Evolutionary conservation across 2,888 invertebrate species (phyloP).

Genomic region (Dioctria rufipes): DNA sequence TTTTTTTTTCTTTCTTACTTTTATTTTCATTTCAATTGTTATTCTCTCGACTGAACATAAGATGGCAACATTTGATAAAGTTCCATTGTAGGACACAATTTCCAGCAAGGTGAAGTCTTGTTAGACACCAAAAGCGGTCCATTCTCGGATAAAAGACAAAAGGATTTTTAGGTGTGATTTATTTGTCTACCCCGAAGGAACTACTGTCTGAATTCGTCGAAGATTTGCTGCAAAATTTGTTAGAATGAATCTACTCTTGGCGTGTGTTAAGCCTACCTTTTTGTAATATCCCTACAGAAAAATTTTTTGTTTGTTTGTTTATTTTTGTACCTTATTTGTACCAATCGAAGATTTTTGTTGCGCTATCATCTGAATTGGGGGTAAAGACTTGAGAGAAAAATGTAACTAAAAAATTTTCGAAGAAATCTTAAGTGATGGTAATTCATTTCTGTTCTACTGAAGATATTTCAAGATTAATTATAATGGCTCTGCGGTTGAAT

Average conservation of each 20-base stretch:
- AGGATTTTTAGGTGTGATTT: slow-evolving; percentile 51
- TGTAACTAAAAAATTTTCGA: neutral
- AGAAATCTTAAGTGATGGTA: slow-evolving; percentile 7
- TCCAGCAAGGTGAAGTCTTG: slow-evolving; percentile 38
- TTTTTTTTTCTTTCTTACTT: neutral
- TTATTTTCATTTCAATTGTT: slow-evolving; percentile 34
- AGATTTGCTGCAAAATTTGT: slow-evolving; percentile 43
- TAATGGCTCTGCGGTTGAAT: slow-evolving; percentile 5
- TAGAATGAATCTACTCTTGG: neutral
- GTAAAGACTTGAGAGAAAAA: neutral
- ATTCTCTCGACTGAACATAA: slow-evolving; percentile 18
- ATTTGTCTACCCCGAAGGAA: slow-evolving; percentile 48
- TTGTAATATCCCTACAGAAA: neutral
- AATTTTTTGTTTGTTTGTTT: too few relatives aligned
- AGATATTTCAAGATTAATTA: slow-evolving; percentile 19
- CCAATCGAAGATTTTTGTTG: too few relatives aligned
- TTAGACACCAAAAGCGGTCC: slow-evolving; percentile 28
- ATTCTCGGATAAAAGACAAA: slow-evolving; percentile 26
- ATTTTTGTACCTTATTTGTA: too few relatives aligned
- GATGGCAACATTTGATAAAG: slow-evolving; percentile 35
- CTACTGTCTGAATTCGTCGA: slow-evolving; percentile 40
- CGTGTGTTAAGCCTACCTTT: slow-evolving; percentile 19
- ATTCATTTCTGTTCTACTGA: slow-evolving; percentile 4
- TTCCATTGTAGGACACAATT: slow-evolving; percentile 40
- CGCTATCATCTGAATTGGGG: too few relatives aligned